Conservation (phyloP, 2,797 vertebrate genomes). For the Perodicticus potto region DNA sequence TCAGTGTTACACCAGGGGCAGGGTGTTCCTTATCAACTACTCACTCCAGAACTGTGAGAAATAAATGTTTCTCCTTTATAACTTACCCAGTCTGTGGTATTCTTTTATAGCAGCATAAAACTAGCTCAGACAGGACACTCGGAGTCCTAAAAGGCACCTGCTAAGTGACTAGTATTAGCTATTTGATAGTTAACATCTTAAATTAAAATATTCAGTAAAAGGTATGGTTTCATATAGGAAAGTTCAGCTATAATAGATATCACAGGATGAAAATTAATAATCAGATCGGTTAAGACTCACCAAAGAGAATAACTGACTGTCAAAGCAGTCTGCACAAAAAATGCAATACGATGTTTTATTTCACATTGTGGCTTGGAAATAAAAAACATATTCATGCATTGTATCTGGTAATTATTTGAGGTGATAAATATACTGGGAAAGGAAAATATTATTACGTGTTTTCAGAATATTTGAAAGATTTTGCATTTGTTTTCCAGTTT, state of each 20-base stretch:
- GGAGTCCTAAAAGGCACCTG: neutral
- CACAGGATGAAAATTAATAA: neutral
- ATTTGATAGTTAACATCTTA: neutral
- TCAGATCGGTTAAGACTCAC: neutral
- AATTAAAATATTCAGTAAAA: neutral
- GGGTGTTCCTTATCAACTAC: neutral
- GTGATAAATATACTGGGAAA: neutral
- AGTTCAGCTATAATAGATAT: neutral
- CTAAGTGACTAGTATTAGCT: neutral
- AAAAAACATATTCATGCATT: neutral
- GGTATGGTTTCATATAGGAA: neutral
- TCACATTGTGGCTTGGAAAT: neutral
- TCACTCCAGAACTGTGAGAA: neutral
- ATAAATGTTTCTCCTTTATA: neutral
- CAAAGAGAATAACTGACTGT: neutral
- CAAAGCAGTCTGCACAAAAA: neutral
- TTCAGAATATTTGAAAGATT: slow-evolving; percentile 16
- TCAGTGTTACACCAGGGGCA: neutral
- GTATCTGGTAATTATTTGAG: neutral
- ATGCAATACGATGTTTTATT: neutral
- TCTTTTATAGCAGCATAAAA: neutral
- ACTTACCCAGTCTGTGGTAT: neutral
- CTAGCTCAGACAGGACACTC: neutral
- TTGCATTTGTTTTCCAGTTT: slow-evolving; percentile 43
- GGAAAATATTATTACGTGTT: neutral